Percentiles rank a stretch among this genome's conserved stretches.
phyloP scores from a whole-genome alignment of 2,113 vertebrate species.

The Cynoglossus semilaevis region DNA sequence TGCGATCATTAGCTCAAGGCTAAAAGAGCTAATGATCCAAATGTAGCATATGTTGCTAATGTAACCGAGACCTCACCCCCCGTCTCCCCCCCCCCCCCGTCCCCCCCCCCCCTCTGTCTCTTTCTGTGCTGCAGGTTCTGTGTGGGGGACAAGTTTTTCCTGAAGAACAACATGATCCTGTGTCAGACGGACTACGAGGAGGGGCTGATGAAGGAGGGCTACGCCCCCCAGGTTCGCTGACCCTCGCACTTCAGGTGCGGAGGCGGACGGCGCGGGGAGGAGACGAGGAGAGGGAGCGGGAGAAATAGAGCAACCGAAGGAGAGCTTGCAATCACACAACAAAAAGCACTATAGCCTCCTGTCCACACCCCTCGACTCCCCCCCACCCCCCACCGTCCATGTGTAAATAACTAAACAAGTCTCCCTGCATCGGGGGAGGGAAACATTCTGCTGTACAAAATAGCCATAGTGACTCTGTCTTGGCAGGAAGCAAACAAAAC shows the following conservation, averaged over 20 bases:
- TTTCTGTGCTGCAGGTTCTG: conserved; percentile 87
- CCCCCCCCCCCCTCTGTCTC: conserved; percentile 1
- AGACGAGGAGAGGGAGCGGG: conserved; percentile 40
- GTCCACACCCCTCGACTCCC: conserved; percentile 70
- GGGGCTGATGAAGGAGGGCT: conserved; percentile 98
- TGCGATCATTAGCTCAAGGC: conserved; percentile 11
- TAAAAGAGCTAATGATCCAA: conserved; percentile 33
- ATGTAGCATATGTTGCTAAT: conserved; percentile 26
- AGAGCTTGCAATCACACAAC: conserved; percentile 75
- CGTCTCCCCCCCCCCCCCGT: not conserved
- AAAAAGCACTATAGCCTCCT: conserved; percentile 83
- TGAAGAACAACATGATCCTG: conserved; percentile 99
- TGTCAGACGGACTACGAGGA: conserved; percentile 99
- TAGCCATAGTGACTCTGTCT: conserved; percentile 80
- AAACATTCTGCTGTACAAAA: conserved; percentile 82
- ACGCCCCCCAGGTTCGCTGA: conserved; percentile 96
- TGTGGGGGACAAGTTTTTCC: conserved; percentile 99
- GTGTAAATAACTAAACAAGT: conserved; percentile 66
- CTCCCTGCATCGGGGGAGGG: conserved; percentile 44
- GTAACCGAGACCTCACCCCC: conserved; percentile 13
- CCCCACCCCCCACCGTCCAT: too few species aligned
- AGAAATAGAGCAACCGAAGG: conserved; percentile 47
- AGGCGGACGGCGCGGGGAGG: conserved; percentile 10
- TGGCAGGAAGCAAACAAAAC: conserved; percentile 40
- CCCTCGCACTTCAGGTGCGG: conserved; percentile 7